Base-by-base conservation (phyloP, 2,888 invertebrate genomes). In the Conistra vaccinii region DNA sequence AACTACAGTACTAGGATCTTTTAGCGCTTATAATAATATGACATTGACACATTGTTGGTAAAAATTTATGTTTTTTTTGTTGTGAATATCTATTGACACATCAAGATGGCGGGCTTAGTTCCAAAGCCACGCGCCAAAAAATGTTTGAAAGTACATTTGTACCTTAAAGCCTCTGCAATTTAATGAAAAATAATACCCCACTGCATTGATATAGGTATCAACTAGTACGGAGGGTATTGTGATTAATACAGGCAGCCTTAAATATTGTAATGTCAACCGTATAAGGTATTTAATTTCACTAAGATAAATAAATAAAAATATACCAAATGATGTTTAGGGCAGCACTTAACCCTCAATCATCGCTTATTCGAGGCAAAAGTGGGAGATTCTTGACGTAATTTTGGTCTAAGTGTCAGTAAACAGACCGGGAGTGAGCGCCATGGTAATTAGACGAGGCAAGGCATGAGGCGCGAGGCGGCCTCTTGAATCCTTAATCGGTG, bases 401-500 rank as follows among this genome's bases (percentile, higher is more conserved):
- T 89, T 42, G 80, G 86, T 83, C 88, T 84, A 90, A 93, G 91
- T 90, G 90, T 88, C 87, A 92, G 92, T 89, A 94, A 95, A 94
- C 92, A 93, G 92, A 85, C 90, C 89, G 90, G 89, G 91, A 91
- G 90, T 89, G 90, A 90, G 91, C 87, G 89, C 86, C 88, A 89
- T 92, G 93, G 92, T 95, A 95, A 95, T 95, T 95, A 94, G 92
- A 90, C 86, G 88, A 84, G 88, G 72, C 73, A 57, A 84, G 87
- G 62, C 72, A 62, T 82, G 87, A 85, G 87, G 73, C 69, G 62
- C 81, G 85, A 78, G 67, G 67, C 78, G 69, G 89, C 91, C 93
- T 93, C 93, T 94, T 94, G 92, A 95, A 94, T 94, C 90, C 89
- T 91, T 94, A 95, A 95, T 94, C 92, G 91, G 77, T 87, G 89